These are phyloP conservation scores for Pherbina coryleti DNA, from an alignment of 2,888 invertebrate genomes.

Conservation along the genomic window DNA sequence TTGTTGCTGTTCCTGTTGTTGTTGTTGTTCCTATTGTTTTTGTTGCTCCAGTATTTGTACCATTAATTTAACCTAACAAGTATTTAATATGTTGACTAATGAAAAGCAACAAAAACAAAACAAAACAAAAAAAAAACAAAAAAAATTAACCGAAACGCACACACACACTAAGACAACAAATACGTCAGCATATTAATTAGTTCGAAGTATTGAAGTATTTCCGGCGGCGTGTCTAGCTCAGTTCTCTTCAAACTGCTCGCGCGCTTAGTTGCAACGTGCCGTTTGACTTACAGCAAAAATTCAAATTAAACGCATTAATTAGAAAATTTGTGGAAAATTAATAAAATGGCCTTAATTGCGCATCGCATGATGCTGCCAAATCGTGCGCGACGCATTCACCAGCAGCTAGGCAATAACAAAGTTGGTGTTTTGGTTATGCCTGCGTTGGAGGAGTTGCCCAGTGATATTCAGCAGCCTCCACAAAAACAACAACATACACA, in stretches of 20 bases:
- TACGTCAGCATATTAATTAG: background rate
- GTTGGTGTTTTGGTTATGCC: constrained; percentile 61
- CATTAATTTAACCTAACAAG: constrained; percentile 24
- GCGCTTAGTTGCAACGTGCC: background rate
- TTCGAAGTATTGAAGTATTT: background rate
- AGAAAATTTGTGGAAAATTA: background rate
- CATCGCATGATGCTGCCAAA: constrained; percentile 63
- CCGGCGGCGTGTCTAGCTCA: constrained; percentile 23
- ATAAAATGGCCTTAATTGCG: constrained; percentile 60
- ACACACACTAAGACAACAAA: constrained; percentile 29
- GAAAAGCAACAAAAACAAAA: too few relatives aligned
- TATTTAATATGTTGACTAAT: constrained; percentile 53
- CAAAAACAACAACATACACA: constrained; percentile 32
- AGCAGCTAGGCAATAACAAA: constrained; percentile 57
- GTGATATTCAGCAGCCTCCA: constrained; percentile 42
- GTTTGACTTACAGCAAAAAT: too few relatives aligned
- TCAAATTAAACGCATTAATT: too few relatives aligned
- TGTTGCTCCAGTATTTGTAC: background rate
- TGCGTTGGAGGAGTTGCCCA: constrained; percentile 53
- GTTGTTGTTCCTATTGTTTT: constrained; percentile 1
- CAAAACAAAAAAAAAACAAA: constrained; percentile 53
- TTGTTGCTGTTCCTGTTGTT: background rate
- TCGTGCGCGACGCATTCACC: constrained; percentile 53
- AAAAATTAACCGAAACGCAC: constrained; percentile 37
- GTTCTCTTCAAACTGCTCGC: constrained; percentile 11